Base-by-base conservation (phyloP, 2,113 vertebrate genomes). In the Ciconia stormi region DNA sequence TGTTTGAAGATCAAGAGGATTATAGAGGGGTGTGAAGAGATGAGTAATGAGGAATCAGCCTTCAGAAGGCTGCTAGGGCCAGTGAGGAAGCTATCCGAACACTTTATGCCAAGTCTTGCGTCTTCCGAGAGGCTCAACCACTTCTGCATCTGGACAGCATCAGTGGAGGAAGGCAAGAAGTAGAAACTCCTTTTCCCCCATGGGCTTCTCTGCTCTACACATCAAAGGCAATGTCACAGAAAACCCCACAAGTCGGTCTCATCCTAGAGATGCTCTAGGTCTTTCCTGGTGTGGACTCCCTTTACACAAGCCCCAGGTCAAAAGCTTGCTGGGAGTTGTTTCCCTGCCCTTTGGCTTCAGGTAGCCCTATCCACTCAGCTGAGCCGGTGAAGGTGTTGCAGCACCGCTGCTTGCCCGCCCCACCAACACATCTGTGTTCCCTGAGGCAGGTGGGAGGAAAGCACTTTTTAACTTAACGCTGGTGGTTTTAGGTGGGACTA, bases 361-460 rank as follows among this genome's bases (percentile, higher is more conserved):
- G 10, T 15, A 63, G 19, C 38, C 22, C 30, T 23, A 34, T 6
- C 0, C 0, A 16, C 32, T 69, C 0, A 1, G 19, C 61, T 66
- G 55, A 90, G 40, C 6, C 3, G 2, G 38, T 49, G 61, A 16
- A 58, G 8, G 1, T 16, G 12, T 32, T 47, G 22, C 10, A 82
- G n/a, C 58, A 55, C 44, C 0, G 0, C n/a, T 90, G 9, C 19
- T 21, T 46, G 30, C 40, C 18, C 10, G 0, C 20, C 44, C 36
- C 82, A 49, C 30, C 19, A 46, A 17, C 8, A 36, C 29, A 13
- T 42, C 56, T 17, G 8, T 2, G 0, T 19, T 58, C 34, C n/a
- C 38, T 0, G 0, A 44, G n/a, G 30, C 0, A 8, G 11, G 36
- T 21, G 27, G 36, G 36, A 91, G 46, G 23, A 73, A 81, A 93